phyloP scores from a whole-genome alignment of 2,113 vertebrate species.

The human region GRCh38 chr15:63078001-63078500 shows the following conservation, averaged over 20 bases:
- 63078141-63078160: neutral
- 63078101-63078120: neutral
- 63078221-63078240: conserved; percentile 1
- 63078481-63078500: conserved; percentile 28
- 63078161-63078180: neutral
- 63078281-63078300: neutral
- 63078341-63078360: neutral
- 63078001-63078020: neutral
- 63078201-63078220: neutral
- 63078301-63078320: neutral
- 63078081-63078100: rapidly evolving
- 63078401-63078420: neutral
- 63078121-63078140: neutral
- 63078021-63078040: neutral
- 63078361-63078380: neutral
- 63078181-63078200: neutral
- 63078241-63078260: conserved; percentile 24
- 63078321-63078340: neutral
- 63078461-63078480: neutral
- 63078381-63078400: neutral
- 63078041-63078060: neutral
- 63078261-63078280: neutral
- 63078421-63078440: neutral
- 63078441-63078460: neutral
- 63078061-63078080: neutral